A percentile compares a stretch with the other conserved stretches of the same genome.
phyloP scores from a whole-genome alignment of 2,888 invertebrate genomes.

The Atethmia centrago region DNA sequence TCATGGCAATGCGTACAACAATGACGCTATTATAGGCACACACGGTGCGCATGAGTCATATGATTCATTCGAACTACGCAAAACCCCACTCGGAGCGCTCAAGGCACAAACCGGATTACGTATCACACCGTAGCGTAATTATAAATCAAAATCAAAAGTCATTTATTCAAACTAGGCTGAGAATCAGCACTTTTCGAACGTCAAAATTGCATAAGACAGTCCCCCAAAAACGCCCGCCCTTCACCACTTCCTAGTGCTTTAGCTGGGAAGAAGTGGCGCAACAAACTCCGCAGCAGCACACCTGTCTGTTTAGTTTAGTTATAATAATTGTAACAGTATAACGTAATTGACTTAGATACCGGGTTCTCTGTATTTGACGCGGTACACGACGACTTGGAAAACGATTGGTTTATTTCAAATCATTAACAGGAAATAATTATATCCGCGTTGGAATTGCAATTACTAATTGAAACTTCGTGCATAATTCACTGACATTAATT shows the following conservation, averaged over 20 bases:
- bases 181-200: no score
- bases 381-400: conserved; percentile 10
- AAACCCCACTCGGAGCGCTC: conserved; percentile 50
- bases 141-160: no score
- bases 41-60: conserved; percentile 65
- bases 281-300: no score
- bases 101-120: conserved; percentile 29
- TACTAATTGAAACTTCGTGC: background rate
- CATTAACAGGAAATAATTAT: conserved; percentile 15
- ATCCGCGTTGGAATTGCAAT: background rate
- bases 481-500: conserved; percentile 11
- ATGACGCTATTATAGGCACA: conserved; percentile 57
- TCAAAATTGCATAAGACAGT: no score
- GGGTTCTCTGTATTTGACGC: background rate
- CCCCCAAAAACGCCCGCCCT: no score
- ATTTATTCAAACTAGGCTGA: no score
- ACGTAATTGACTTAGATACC: background rate
- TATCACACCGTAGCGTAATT: conserved; percentile 42
- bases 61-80: conserved; percentile 65
- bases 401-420: conserved; percentile 23
- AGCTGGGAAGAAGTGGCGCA: no score
- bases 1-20: conserved; percentile 64
- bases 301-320: no score
- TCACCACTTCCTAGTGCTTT: no score
- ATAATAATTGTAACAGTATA: conserved; percentile 7